Evolutionary conservation across 2,113 vertebrate species (phyloP).

Genomic region (Zosterops pallidus): DNA sequence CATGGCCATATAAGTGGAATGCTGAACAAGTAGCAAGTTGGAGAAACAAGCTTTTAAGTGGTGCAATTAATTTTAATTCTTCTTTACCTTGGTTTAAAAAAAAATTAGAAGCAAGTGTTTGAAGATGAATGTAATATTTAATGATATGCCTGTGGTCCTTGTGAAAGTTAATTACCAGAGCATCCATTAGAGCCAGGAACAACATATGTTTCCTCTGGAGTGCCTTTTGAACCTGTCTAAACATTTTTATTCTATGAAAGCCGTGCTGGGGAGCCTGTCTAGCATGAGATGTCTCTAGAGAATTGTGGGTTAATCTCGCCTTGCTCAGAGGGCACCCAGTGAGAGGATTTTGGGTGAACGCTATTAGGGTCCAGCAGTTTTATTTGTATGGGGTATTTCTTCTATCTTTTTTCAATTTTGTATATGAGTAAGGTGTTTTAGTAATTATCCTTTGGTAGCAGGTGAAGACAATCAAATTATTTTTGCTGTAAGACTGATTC

Average conservation of each 20-base stretch:
- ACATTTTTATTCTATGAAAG: not conserved
- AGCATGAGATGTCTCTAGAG: not conserved
- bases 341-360: not conserved
- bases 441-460: not conserved
- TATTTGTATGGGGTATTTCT: not conserved
- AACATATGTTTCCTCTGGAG: conserved; percentile 34
- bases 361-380: not conserved
- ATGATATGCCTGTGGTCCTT: not conserved
- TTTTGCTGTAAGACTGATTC: not conserved
- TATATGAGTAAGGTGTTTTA: not conserved
- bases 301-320: not conserved
- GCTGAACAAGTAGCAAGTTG: not conserved
- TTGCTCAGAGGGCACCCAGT: not conserved
- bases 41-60: not conserved
- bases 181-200: not conserved
- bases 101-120: not conserved
- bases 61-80: not conserved
- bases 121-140: not conserved
- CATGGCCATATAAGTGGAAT: not conserved
- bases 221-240: conserved; percentile 14
- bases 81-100: not conserved
- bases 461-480: not conserved
- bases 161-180: conserved; percentile 40
- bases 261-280: not conserved
- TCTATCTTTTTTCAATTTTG: not conserved